Evolutionary conservation across 2,113 vertebrate species (phyloP), one percentile per base, ranked within the genome.

Genomic region (Halcyon malimbica): DNA sequence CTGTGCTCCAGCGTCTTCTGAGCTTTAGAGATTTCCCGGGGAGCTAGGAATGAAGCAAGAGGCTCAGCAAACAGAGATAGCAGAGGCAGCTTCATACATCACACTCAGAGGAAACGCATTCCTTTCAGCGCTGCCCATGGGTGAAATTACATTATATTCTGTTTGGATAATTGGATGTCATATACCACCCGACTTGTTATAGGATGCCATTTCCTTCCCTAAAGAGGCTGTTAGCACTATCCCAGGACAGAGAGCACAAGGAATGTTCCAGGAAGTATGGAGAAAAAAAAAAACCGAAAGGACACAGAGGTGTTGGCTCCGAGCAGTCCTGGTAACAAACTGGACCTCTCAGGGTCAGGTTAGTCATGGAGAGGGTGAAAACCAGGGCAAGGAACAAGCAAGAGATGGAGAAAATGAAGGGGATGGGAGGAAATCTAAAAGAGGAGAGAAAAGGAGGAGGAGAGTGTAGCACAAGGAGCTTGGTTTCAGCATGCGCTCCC

Each of bases 71-170:
- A 97, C 97, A 97, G 94, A 97, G 71, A 95, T 64, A 96, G 96
- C 65, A 63, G 93, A 93, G 90, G 94, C 82, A 2, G 86, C 90
- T 94, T 96, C 96, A 83, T 97, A 96, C 95, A 96, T 98, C 96
- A 96, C 80, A 62, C 90, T n/a, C 64, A 2, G 84, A 96, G 92
- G 95, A 89, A 97, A 97, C 93, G 89, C 92, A 87, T 41, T 93
- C 96, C 94, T 98, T 97, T 98, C 97, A 95, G 97, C 14, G 9
- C 84, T 97, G 97, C 95, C 97, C 98, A 97, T 96, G 98, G 97
- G 98, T 98, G 98, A 98, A 98, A 98, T 98, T 97, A 97, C 63
- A 90, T 96, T 96, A 90, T 96, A 95, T 97, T 96, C 97, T 82
- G 93, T 94, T 97, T 84, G 95, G 97, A 93, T 98, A 98, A 98